Evolutionary conservation across 2,888 invertebrate genomes (phyloP).

Genomic region (Aethes cnicana): DNA sequence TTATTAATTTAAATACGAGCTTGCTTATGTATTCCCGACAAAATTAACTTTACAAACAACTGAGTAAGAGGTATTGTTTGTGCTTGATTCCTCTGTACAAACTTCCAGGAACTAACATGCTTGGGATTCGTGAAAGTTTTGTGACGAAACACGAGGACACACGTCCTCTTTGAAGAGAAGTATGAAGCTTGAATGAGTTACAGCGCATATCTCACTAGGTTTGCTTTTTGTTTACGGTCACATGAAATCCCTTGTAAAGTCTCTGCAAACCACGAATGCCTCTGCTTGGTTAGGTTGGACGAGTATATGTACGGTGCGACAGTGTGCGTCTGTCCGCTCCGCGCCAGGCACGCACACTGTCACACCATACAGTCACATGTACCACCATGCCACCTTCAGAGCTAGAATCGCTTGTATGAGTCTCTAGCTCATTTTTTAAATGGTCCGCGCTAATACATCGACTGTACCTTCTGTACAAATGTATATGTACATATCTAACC

Average conservation of each 20-base stretch:
- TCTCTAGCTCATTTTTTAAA: too few relatives aligned
- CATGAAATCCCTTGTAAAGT: not conserved
- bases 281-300: too few relatives aligned
- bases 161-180: not conserved
- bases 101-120: not conserved
- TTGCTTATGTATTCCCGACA: not conserved
- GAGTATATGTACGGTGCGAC: too few relatives aligned
- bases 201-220: not conserved
- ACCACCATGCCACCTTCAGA: too few relatives aligned
- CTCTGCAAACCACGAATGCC: too few relatives aligned
- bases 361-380: too few relatives aligned
- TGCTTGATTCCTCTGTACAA: not conserved
- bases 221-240: not conserved
- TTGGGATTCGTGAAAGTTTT: constrained; percentile 12
- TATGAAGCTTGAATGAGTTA: not conserved
- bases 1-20: not conserved
- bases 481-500: too few relatives aligned
- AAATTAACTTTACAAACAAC: constrained; percentile 12
- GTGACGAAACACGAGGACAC: constrained; percentile 6
- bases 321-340: too few relatives aligned
- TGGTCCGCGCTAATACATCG: too few relatives aligned
- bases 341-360: too few relatives aligned
- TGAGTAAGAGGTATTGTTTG: constrained; percentile 14
- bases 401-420: too few relatives aligned
- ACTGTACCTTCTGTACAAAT: too few relatives aligned